phyloP scores from a whole-genome alignment of 2,113 vertebrate species.

The Bettongia penicillata region DNA sequence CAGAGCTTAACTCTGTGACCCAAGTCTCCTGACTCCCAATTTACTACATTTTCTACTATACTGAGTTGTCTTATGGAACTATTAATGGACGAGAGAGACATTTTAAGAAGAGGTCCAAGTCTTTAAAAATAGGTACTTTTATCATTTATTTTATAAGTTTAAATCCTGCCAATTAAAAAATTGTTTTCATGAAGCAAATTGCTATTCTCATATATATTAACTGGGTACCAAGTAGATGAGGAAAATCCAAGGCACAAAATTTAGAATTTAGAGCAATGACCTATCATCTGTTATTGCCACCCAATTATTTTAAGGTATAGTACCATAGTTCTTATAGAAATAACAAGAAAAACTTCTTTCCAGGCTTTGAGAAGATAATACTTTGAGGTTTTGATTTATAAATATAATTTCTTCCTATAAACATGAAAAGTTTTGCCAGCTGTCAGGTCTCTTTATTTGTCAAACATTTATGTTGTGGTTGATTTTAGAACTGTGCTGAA shows the following conservation, averaged over 20 bases:
- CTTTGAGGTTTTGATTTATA: slow-evolving; percentile 15
- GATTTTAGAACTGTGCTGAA: slow-evolving; percentile 41
- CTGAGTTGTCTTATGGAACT: background rate
- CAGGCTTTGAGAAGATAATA: background rate
- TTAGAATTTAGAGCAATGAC: background rate
- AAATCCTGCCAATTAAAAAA: background rate
- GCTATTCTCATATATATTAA: slow-evolving; percentile 2
- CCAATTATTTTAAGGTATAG: slow-evolving; percentile 8
- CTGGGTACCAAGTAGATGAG: background rate
- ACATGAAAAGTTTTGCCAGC: slow-evolving; percentile 26
- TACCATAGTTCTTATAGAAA: background rate
- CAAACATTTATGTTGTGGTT: slow-evolving; percentile 47
- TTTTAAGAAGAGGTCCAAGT: background rate
- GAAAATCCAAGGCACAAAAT: background rate
- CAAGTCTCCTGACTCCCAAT: background rate
- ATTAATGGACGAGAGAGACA: background rate
- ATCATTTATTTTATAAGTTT: background rate
- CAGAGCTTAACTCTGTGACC: background rate
- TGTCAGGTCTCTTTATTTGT: slow-evolving; percentile 22
- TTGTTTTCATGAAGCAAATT: background rate
- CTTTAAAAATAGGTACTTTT: background rate
- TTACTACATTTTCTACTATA: background rate
- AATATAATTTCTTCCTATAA: background rate
- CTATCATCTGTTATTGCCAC: background rate
- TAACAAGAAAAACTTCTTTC: slow-evolving; percentile 3